Base-by-base conservation (phyloP, 2,797 vertebrate genomes). In the Enteromius treurensis region DNA sequence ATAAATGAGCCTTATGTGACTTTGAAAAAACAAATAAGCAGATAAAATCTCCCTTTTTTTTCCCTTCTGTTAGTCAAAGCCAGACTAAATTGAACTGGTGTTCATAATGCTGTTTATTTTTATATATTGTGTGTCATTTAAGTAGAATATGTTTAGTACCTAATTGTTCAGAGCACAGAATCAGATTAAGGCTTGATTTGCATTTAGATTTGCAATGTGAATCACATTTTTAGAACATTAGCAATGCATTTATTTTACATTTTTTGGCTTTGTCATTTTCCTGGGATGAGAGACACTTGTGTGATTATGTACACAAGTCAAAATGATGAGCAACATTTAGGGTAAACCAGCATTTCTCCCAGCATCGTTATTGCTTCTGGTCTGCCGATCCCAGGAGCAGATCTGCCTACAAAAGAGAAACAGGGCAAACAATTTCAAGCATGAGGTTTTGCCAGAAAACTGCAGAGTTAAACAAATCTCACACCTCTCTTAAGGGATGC, bases 391-490 rank as follows among this genome's bases (percentile, higher is more conserved):
- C 88, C 79, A 69, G 80, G 51, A 85, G 82, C 17, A 88, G 68
- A 40, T 81, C 81, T 84, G 68, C 86, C 49, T 84, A 78, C 71
- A 51, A 77, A 84, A 86, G 88, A 83, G 82, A 84, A 87, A 86
- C 85, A 83, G 60, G 67, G 51, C 74, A 74, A 90, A 89, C 29
- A 60, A 82, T 89, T 73, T n/a, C 78, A 84, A 88, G 84, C 81
- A 90, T 88, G 86, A 90, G 86, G 47, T 86, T 73, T 85, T 89
- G 89, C 83, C 85, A 86, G 82, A 86, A 85, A 85, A 84, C 84
- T 89, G 87, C 91, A 81, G 89, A 88, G 83, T 88, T 84, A 87
- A 86, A 90, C 89, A 86, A 88, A 87, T 79, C 85, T 85, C 34
- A 4, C 80, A 84, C 88, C 89, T 68, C 65, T 71, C 45, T 67